Conservation (phyloP, 2,113 vertebrate genomes). For the Crotophaga sulcirostris region DNA sequence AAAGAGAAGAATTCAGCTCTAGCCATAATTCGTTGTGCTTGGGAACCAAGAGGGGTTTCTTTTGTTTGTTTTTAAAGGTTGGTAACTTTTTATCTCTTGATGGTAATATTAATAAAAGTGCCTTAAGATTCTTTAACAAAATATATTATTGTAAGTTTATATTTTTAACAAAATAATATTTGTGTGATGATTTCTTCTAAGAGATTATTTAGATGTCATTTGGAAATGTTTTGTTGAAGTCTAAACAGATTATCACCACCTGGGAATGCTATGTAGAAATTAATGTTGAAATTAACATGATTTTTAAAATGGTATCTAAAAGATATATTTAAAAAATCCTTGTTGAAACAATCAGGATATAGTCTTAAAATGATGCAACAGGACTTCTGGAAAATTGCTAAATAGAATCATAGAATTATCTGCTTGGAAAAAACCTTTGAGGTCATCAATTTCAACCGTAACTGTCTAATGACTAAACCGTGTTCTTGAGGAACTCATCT, state of each 20-base stretch:
- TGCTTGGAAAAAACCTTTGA: too few species aligned
- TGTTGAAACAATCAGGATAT: not conserved
- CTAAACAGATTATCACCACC: not conserved
- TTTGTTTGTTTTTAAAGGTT: not conserved
- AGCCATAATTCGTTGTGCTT: not conserved
- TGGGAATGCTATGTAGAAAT: not conserved
- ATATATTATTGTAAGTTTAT: not conserved
- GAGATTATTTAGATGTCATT: not conserved
- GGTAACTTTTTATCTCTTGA: not conserved
- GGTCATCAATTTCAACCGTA: too few species aligned
- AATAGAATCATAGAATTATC: too few species aligned
- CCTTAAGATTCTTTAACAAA: not conserved
- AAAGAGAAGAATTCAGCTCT: not conserved
- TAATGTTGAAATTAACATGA: not conserved
- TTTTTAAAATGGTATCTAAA: not conserved
- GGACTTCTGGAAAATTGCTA: not conserved
- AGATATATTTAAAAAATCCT: not conserved
- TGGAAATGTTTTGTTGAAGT: not conserved
- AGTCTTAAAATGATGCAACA: not conserved
- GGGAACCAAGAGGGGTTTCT: not conserved
- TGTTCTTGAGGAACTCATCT: too few species aligned
- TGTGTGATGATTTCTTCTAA: not conserved
- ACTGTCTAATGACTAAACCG: too few species aligned
- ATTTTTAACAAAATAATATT: not conserved
- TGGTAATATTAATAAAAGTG: not conserved